These are phyloP conservation scores for Ovis aries DNA, from an alignment of 2,113 vertebrate genomes.

Conservation along the genomic window DNA sequence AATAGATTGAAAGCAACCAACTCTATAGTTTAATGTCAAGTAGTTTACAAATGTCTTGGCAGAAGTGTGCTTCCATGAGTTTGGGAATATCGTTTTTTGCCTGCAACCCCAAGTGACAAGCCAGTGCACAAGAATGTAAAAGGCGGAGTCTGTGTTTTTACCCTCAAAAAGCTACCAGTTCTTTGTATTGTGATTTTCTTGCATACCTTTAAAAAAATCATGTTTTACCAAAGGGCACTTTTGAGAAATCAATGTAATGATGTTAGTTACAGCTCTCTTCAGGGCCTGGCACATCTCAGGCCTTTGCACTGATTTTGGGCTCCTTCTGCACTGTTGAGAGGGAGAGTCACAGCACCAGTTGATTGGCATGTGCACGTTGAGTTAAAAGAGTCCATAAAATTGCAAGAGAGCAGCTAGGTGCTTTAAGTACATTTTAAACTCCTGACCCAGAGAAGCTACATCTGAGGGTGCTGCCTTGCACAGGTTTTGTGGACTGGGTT, in stretches of 20 bases:
- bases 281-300: fast-evolving
- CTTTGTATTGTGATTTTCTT: constrained; percentile 29
- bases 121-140: neutral
- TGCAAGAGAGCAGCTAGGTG: neutral
- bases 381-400: neutral
- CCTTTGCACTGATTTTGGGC: neutral
- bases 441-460: neutral
- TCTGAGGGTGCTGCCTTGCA: neutral
- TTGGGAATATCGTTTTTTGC: neutral
- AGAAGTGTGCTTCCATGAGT: neutral
- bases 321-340: neutral
- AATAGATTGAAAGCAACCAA: neutral
- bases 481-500: neutral
- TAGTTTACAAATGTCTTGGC: constrained; percentile 1
- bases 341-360: neutral
- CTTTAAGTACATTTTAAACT: neutral
- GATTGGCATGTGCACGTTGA: neutral
- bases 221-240: neutral
- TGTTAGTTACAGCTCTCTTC: neutral
- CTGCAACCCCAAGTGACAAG: neutral
- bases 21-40: constrained; percentile 19
- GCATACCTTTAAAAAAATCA: neutral
- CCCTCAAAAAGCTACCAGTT: neutral
- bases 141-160: neutral
- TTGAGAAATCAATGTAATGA: neutral